Evolutionary conservation across 2,113 vertebrate genomes (phyloP), one percentile per base, ranked within the genome.

Genomic region (Cairina moschata): DNA sequence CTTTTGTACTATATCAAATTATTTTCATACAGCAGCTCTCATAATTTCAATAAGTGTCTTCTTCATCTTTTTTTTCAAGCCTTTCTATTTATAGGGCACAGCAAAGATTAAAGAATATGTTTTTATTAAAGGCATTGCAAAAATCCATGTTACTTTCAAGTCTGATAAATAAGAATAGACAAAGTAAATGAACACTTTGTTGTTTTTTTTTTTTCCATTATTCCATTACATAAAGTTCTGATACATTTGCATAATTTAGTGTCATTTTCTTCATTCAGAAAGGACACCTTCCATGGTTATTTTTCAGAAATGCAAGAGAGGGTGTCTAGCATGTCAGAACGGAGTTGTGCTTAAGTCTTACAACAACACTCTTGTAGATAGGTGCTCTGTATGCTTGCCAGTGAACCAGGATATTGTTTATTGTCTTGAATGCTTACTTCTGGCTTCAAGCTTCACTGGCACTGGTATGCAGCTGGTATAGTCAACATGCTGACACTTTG

Each of bases 341-440:
- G 7, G 12, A 69, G 42, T 29, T 55, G 10, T 54, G 20, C 17
- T 29, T 22, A 26, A 56, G 13, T 23, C 13, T 56, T 75, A n/a
- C 42, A 77, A 55, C 9, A 63, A 7, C 0, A 1, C 18, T 66
- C 6, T 36, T 17, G 26, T 3, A 32, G 0, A 1, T 17, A 60
- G 46, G 17, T 60, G 6, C 0, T 1, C 6, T 75, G 8, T 48
- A 26, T 23, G 20, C 56, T 60, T 65, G 7, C 56, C 3, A 7
- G 32, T 44, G 52, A 79, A 28, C 10, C 23, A 68, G 42, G 48
- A 20, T 44, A 26, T 6, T 36, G 9, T 34, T 88, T 54, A 29
- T 56, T 4, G 3, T 16, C 46, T 72, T 68, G 42, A 48, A 34
- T 28, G 6, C 29, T 86, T 55, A 15, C 31, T 86, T 84, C 48